phyloP scores from a whole-genome alignment of 1,140 invertebrate species.

The Drosophila melanogaster region DNA sequence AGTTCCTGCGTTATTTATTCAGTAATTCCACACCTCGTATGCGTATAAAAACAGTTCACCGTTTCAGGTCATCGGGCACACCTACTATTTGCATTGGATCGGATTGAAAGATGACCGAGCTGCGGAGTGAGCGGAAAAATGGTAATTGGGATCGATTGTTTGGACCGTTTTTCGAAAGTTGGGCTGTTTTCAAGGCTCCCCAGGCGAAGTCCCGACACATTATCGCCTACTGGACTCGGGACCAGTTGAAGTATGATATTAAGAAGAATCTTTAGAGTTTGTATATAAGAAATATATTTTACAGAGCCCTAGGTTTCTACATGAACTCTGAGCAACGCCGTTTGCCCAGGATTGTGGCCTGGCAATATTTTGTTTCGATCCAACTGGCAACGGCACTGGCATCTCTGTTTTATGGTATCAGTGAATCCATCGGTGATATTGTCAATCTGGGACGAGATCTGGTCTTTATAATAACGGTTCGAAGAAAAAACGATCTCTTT shows the following conservation, averaged over 20 bases:
- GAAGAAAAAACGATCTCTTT: background rate
- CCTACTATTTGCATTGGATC: conserved; percentile 11
- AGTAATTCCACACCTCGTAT: conserved; percentile 24
- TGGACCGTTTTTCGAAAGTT: background rate
- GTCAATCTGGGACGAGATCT: conserved; percentile 46
- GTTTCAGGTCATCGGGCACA: conserved; percentile 4
- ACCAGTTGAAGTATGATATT: background rate
- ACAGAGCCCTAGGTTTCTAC: conserved; percentile 31
- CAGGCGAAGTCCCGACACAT: background rate
- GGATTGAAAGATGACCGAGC: background rate
- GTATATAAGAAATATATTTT: background rate
- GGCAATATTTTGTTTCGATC: conserved; percentile 15
- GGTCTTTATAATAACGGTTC: conserved; percentile 28
- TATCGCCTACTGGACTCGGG: conserved; percentile 1
- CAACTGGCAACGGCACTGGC: background rate
- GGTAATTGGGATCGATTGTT: background rate
- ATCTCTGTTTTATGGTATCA: background rate
- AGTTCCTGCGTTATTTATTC: conserved; percentile 35
- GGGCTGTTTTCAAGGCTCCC: conserved; percentile 12
- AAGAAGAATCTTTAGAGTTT: background rate
- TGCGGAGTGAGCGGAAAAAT: background rate
- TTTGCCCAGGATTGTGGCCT: background rate
- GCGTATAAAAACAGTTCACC: conserved; percentile 26
- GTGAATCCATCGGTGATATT: conserved; percentile 19
- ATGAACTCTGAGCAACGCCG: conserved; percentile 29